These are phyloP conservation scores for Ips typographus DNA, from an alignment of 1,140 invertebrate genomes.

Conservation along the genomic window DNA sequence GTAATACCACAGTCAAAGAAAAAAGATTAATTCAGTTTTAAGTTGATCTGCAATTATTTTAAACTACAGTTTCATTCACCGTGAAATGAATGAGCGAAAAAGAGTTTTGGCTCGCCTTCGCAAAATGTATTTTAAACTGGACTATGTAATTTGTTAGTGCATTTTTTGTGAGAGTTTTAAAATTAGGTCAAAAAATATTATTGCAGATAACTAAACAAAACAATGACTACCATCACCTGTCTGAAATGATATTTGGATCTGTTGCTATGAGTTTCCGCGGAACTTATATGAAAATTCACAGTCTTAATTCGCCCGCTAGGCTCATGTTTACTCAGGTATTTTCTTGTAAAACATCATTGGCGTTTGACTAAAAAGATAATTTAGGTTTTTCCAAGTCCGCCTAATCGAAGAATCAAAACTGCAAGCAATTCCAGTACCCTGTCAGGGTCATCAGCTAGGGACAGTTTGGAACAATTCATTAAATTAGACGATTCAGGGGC, in stretches of 20 bases:
- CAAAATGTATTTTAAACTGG: too few species aligned
- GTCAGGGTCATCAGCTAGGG: conserved; percentile 9
- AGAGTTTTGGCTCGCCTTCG: too few species aligned
- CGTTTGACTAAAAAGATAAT: not conserved
- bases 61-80: not conserved
- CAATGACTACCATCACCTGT: conserved; percentile 71
- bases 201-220: conserved; percentile 53
- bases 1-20: conserved; percentile 28
- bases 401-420: conserved; percentile 14
- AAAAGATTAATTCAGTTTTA: conserved; percentile 2
- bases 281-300: conserved; percentile 79
- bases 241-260: conserved; percentile 89
- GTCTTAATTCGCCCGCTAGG: conserved; percentile 68
- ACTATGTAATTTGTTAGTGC: too few species aligned
- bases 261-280: conserved; percentile 84
- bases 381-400: conserved; percentile 49
- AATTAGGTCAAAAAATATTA: too few species aligned
- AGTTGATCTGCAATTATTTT: not conserved
- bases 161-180: too few species aligned
- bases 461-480: conserved; percentile 43
- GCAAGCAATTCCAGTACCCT: conserved; percentile 41
- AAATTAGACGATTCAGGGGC: conserved; percentile 46
- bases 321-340: conserved; percentile 74
- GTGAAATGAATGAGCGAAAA: too few species aligned
- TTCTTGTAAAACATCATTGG: not conserved